Conservation (phyloP, 2,113 vertebrate genomes). For the Pimephales promelas region DNA sequence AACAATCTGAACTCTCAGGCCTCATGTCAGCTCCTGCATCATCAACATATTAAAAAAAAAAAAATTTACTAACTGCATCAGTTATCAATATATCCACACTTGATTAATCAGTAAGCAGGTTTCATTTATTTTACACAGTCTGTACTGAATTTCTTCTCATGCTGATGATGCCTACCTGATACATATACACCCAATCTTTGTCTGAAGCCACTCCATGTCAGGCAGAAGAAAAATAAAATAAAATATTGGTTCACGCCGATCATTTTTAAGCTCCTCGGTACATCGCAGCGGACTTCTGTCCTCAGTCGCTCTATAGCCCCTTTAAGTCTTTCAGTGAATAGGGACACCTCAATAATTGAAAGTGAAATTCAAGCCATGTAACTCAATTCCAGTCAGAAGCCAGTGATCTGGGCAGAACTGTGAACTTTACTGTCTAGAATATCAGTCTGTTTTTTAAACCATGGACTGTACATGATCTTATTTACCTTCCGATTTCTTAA, state of each 20-base stretch:
- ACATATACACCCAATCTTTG: conserved; percentile 45
- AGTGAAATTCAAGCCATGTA: conserved; percentile 72
- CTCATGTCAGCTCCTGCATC: conserved; percentile 23
- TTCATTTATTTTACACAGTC: background rate
- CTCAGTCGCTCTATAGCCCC: conserved; percentile 41
- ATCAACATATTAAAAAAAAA: background rate
- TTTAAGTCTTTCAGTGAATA: conserved; percentile 62
- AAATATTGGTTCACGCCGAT: conserved; percentile 54
- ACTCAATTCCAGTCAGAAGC: conserved; percentile 63
- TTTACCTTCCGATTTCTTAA: conserved; percentile 38
- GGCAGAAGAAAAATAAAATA: conserved; percentile 50
- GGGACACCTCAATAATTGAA: conserved; percentile 67
- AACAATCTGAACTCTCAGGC: conserved; percentile 45
- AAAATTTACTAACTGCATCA: background rate
- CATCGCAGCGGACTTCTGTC: conserved; percentile 30
- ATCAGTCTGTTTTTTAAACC: conserved; percentile 33
- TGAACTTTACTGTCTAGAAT: conserved; percentile 50
- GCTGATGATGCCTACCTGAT: conserved; percentile 66
- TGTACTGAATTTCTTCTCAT: background rate
- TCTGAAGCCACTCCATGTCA: conserved; percentile 57
- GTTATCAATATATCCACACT: background rate
- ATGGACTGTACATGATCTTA: conserved; percentile 22
- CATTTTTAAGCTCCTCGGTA: conserved; percentile 29
- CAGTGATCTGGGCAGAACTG: conserved; percentile 37
- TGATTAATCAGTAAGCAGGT: background rate